Percentiles rank a stretch among this genome's conserved stretches.
These are phyloP conservation scores for Pseudopleuronectes americanus DNA, from an alignment of 2,797 vertebrate genomes.

Conservation along the genomic window DNA sequence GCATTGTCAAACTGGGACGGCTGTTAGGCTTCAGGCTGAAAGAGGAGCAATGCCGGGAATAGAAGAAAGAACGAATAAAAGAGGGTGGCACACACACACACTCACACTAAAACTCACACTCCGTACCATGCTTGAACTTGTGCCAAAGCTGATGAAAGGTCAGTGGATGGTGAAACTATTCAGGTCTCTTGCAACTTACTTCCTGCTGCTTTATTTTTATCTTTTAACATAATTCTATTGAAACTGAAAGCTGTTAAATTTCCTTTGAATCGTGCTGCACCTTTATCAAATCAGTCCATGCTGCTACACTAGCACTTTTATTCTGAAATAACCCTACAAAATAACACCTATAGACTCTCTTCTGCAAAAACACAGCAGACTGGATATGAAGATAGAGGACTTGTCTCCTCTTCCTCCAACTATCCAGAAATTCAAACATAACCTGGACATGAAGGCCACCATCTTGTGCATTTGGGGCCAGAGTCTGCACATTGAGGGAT, in stretches of 20 bases:
- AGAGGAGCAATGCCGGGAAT: neutral
- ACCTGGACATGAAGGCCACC: too few species aligned
- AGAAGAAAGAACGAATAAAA: neutral
- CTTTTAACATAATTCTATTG: slow-evolving; percentile 1
- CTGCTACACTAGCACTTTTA: too few species aligned
- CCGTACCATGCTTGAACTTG: neutral
- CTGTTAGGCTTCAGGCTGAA: slow-evolving; percentile 27
- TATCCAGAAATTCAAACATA: too few species aligned
- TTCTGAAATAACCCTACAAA: too few species aligned
- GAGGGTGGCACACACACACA: too few species aligned
- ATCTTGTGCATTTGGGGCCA: too few species aligned
- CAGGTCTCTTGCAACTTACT: neutral
- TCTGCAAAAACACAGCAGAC: too few species aligned
- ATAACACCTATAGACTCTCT: too few species aligned
- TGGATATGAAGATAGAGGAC: too few species aligned
- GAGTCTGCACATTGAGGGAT: too few species aligned
- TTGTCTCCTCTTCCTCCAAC: too few species aligned
- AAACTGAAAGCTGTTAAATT: slow-evolving; percentile 22
- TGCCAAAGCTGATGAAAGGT: slow-evolving; percentile 17
- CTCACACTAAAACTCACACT: neutral
- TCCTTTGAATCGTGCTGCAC: slow-evolving; percentile 17
- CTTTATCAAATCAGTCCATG: neutral
- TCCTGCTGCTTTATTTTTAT: slow-evolving; percentile 17
- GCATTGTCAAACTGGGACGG: slow-evolving; percentile 19
- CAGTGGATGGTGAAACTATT: slow-evolving; percentile 17